Base-by-base conservation (phyloP, 2,797 vertebrate species). In the Sebastes hubbsi region DNA sequence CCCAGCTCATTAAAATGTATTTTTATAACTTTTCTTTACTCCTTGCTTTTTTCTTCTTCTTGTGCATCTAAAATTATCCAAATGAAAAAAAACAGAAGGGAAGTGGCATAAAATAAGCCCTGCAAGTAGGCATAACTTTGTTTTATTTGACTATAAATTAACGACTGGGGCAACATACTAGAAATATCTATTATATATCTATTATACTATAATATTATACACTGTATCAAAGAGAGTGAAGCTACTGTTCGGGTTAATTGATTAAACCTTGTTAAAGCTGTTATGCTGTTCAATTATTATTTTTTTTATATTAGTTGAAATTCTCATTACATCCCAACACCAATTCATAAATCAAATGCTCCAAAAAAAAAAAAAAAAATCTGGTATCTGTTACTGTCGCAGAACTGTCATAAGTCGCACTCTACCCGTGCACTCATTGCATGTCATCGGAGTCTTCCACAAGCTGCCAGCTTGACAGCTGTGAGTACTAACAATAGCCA, bases 261-360 rank as follows among this genome's bases (percentile, higher is more conserved):
- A 46, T 27, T 38, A 24, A 24, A 36, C 22, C 38, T 64, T 24
- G 12, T 5, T 36, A 7, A 36, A 63, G 46, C 46, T 49, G 16
- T 0, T 49, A 1, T 49, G 46, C 7, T 49, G 18, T 49, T 18
- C 46, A 49, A 18, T 0, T 46, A 46, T 6, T 16, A 0, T 16
- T 46, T 18, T 46, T 18, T 46, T 46, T 46, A 46, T 46, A 18
- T 49, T 20, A 49, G 46, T 49, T 49, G 18, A 49, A 49, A 49
- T 20, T 49, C 46, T 49, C 46, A 49, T 49, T 49, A 20, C 46
- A 49, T 49, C 42, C 16, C 42, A 42, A 42, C 38, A 42, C 1
- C 38, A 46, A 46, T 46, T 18, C 14, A 46, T 46, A 46, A 46
- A 46, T 46, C 42, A 46, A 46, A 46, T 18, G 16, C 42, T 16